Conservation (phyloP, 2,797 vertebrate genomes). For the Nyctibius grandis region DNA sequence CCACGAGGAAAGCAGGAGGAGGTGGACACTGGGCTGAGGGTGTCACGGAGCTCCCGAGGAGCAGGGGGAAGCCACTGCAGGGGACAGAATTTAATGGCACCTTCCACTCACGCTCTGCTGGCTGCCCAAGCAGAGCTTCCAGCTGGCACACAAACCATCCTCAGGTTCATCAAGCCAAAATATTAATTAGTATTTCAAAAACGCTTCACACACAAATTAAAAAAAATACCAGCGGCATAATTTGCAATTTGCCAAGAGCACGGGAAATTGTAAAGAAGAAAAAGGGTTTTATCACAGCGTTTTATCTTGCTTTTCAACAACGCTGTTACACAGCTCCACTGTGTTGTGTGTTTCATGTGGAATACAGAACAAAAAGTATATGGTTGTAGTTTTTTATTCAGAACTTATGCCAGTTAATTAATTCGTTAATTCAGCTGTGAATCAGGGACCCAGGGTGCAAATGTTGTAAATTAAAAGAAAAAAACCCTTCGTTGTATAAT, state of each 20-base stretch:
- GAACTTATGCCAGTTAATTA: not conserved
- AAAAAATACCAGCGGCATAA: not conserved
- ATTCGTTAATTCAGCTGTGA: not conserved
- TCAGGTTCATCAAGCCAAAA: not conserved
- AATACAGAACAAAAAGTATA: not conserved
- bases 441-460: not conserved
- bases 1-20: not conserved
- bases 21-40: not conserved
- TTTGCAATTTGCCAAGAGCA: not conserved
- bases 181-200: not conserved
- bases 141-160: not conserved
- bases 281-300: not conserved
- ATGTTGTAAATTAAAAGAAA: not conserved
- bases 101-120: not conserved
- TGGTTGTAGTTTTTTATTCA: not conserved
- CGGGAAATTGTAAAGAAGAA: not conserved
- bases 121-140: not conserved
- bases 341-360: not conserved
- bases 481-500: not conserved
- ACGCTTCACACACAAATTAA: not conserved
- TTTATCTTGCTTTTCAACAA: not conserved
- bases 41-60: fast-evolving
- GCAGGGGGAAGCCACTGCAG: not conserved
- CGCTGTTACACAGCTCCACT: not conserved
- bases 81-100: fast-evolving